Conservation (phyloP, 2,888 invertebrate genomes). For the Acrocyrtus sp. region DNA sequence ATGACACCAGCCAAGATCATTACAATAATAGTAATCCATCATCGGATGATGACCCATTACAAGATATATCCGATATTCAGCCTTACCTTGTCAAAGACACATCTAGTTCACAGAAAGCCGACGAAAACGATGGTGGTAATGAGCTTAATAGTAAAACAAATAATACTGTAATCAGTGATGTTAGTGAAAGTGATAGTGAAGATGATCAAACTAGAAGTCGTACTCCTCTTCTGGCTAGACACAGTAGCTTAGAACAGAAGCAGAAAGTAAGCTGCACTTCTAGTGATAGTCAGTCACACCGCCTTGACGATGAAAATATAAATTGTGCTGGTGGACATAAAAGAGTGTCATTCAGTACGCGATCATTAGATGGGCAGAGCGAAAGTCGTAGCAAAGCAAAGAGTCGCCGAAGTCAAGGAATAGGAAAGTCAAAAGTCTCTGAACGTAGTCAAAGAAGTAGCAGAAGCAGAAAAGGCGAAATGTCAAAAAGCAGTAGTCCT, state of each 20-base stretch:
- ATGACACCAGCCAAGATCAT: conserved; percentile 17
- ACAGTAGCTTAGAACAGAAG: conserved; percentile 64
- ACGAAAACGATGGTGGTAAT: neutral
- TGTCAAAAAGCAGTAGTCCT: conserved; percentile 6
- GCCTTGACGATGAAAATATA: conserved; percentile 38
- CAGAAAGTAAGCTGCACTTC: conserved; percentile 43
- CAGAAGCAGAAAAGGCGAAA: conserved; percentile 2
- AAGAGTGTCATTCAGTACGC: conserved; percentile 60
- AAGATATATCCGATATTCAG: conserved; percentile 35
- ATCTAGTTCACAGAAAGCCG: conserved; percentile 1
- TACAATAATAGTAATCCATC: conserved; percentile 21
- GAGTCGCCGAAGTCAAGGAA: conserved; percentile 13
- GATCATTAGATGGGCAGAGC: conserved; percentile 51
- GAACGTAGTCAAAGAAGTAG: neutral
- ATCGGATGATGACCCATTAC: conserved; percentile 38
- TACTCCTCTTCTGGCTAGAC: conserved; percentile 73
- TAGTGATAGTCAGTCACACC: conserved; percentile 47
- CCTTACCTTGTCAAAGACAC: conserved; percentile 14
- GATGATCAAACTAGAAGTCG: conserved; percentile 73
- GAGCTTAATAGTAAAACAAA: conserved; percentile 30
- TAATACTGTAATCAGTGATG: conserved; percentile 57
- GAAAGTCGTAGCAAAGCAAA: conserved; percentile 21
- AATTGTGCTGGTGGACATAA: conserved; percentile 40
- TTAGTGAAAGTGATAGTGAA: conserved; percentile 60
- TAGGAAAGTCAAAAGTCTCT: neutral